A percentile compares a stretch with the other conserved stretches of the same genome.
phyloP scores from a whole-genome alignment of 2,888 invertebrate genomes.

The Suillia variegata region DNA sequence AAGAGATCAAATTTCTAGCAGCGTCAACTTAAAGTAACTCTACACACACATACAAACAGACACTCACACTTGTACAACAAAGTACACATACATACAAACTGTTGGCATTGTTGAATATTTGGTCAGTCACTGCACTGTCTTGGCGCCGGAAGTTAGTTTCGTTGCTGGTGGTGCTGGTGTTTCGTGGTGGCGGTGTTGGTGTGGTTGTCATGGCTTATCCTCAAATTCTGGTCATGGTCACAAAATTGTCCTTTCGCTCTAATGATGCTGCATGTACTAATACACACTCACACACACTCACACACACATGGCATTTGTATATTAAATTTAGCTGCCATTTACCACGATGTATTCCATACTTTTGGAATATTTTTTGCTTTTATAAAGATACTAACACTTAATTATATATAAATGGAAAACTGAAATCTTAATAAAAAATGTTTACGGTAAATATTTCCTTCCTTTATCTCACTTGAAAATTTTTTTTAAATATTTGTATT shows the following conservation, averaged over 20 bases:
- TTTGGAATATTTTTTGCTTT: too few species aligned
- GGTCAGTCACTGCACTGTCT: background rate
- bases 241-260: background rate
- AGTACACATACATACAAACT: background rate
- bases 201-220: background rate
- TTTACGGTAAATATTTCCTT: too few species aligned
- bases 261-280: conserved; percentile 13
- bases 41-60: conserved; percentile 1
- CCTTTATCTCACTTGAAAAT: too few species aligned
- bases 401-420: too few species aligned
- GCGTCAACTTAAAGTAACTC: background rate
- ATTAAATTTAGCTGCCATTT: too few species aligned
- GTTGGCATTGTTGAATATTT: background rate
- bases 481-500: too few species aligned
- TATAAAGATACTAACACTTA: too few species aligned
- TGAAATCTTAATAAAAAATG: too few species aligned
- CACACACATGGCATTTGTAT: background rate
- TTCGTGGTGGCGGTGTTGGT: too few species aligned
- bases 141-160: too few species aligned
- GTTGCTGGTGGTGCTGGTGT: too few species aligned
- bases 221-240: background rate
- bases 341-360: too few species aligned
- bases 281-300: background rate
- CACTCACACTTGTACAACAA: background rate
- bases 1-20: background rate